phyloP scores from a whole-genome alignment of 2,113 vertebrate genomes.

The Callaeas wilsoni region DNA sequence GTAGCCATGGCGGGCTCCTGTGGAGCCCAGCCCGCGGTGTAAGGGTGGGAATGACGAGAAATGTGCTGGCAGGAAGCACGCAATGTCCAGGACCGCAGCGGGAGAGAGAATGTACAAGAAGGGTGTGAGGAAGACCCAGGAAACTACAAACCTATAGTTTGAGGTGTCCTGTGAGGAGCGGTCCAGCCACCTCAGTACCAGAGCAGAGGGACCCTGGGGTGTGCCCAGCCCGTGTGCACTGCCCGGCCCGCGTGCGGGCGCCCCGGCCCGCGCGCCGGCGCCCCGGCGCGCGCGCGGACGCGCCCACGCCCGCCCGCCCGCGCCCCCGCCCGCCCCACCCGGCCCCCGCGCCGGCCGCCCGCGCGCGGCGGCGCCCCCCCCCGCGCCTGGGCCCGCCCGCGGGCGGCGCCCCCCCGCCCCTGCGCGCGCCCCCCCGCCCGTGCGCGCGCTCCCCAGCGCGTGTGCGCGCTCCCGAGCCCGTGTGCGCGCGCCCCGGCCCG shows the following conservation, averaged over 20 bases:
- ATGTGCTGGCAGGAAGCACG: background rate
- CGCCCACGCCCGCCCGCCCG: too few relatives aligned
- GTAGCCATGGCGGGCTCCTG: accelerated
- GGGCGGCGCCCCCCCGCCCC: too few relatives aligned
- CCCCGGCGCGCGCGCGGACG: too few relatives aligned
- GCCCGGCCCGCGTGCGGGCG: background rate
- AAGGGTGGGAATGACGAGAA: background rate
- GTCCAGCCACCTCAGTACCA: background rate
- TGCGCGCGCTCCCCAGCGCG: too few relatives aligned
- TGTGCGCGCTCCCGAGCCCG: too few relatives aligned
- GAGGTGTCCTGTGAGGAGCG: background rate
- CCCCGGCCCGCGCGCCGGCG: too few relatives aligned
- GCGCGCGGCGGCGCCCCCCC: too few relatives aligned
- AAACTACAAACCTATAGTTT: accelerated
- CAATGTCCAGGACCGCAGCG: accelerated
- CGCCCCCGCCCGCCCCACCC: too few relatives aligned
- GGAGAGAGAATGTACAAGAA: background rate
- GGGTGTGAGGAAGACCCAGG: background rate
- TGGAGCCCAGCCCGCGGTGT: accelerated
- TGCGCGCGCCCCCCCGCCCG: too few relatives aligned
- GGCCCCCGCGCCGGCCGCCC: too few relatives aligned
- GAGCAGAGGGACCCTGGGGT: background rate
- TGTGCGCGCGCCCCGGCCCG: too few relatives aligned
- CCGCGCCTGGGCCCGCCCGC: too few relatives aligned
- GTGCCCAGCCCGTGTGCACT: background rate